Conservation (phyloP, 2,797 vertebrate genomes). For the Huso huso region DNA sequence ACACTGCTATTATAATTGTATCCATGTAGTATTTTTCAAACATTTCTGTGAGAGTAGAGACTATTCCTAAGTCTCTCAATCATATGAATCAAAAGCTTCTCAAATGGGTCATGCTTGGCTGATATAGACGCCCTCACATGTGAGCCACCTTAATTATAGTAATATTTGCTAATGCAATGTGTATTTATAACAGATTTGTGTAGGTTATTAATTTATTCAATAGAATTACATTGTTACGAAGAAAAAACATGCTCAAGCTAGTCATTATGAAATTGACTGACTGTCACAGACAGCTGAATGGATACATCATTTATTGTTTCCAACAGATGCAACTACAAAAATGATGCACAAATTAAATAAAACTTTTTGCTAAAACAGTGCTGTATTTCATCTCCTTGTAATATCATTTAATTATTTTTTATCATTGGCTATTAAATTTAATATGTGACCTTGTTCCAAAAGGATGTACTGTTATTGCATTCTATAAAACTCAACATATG, state of each 20-base stretch:
- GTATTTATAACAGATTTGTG: neutral
- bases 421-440: neutral
- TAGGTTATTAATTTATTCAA: neutral
- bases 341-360: neutral
- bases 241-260: neutral
- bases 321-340: neutral
- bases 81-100: neutral
- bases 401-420: neutral
- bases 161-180: neutral
- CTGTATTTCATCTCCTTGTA: no score
- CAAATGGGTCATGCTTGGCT: neutral
- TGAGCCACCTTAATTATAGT: neutral
- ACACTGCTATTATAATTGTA: no score
- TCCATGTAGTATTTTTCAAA: no score
- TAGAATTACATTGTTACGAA: neutral
- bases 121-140: neutral
- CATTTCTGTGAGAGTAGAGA: no score
- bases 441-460: neutral
- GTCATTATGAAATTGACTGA: neutral
- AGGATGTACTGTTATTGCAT: neutral
- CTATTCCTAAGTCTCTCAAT: no score
- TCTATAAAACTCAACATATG: constrained; percentile 31
- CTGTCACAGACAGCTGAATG: neutral
- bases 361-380: neutral
- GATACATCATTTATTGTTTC: constrained; percentile 4